Conservation (phyloP, 2,113 vertebrate genomes). For the Candoia aspera region DNA sequence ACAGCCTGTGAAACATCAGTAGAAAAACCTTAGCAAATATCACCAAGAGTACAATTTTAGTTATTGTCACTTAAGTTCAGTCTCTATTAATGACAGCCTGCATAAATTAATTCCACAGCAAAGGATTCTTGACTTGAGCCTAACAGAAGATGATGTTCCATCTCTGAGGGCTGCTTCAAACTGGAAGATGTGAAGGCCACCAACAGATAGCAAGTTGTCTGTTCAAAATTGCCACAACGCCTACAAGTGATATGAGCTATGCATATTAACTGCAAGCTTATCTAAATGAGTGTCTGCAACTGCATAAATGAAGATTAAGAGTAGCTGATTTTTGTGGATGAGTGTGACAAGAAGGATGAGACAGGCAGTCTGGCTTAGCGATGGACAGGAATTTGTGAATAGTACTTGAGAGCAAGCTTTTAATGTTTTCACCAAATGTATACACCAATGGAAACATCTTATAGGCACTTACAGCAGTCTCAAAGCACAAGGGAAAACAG, state of each 20-base stretch:
- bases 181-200: neutral
- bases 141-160: neutral
- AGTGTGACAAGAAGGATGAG: neutral
- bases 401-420: neutral
- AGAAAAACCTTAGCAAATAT: neutral
- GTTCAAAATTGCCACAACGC: neutral
- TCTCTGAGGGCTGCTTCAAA: neutral
- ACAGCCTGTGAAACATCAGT: neutral
- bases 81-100: neutral
- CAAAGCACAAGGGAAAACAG: neutral
- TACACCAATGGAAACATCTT: neutral
- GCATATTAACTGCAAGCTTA: neutral
- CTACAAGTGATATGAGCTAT: neutral
- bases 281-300: neutral
- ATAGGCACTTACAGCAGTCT: neutral
- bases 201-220: neutral
- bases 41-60: neutral
- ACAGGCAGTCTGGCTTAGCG: neutral
- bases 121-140: neutral
- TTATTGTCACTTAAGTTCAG: neutral
- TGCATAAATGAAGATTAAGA: neutral
- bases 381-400: neutral
- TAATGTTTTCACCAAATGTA: neutral
- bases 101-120: neutral
- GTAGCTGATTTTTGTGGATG: neutral